Conservation (phyloP, 1,140 invertebrate genomes). For the Steinernema feltiae region DNA sequence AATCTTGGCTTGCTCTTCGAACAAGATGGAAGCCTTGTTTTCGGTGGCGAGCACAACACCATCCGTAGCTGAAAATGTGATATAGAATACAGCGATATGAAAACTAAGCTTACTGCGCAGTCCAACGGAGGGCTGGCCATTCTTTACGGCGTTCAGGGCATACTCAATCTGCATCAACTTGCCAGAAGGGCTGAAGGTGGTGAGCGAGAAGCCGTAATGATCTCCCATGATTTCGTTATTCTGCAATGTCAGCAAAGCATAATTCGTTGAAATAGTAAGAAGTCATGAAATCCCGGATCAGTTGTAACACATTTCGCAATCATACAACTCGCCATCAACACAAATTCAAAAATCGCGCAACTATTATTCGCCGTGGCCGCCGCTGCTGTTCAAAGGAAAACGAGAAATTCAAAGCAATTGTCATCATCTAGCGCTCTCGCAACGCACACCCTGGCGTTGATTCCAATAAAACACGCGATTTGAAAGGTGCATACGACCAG, state of each 20-base stretch:
- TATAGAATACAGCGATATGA: constrained; percentile 29
- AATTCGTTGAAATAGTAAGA: neutral
- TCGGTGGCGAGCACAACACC: constrained; percentile 96
- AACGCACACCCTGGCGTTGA: neutral
- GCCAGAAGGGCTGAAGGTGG: constrained; percentile 78
- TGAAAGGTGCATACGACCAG: no score
- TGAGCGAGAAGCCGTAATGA: constrained; percentile 57
- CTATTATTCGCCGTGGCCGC: no score
- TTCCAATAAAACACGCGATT: neutral
- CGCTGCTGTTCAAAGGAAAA: no score
- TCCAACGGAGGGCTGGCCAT: constrained; percentile 95
- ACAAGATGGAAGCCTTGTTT: constrained; percentile 93
- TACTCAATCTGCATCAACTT: constrained; percentile 99
- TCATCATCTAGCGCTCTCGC: neutral
- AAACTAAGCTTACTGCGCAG: constrained; percentile 74
- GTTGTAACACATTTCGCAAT: no score
- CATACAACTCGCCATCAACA: no score
- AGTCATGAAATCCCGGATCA: neutral
- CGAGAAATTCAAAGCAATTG: neutral
- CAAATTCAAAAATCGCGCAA: no score
- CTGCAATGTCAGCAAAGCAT: neutral
- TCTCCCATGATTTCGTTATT: constrained; percentile 43
- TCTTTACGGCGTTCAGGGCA: constrained; percentile 93
- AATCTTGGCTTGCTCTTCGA: constrained; percentile 92
- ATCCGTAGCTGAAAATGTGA: constrained; percentile 69